Base-by-base conservation (phyloP, 2,797 vertebrate species). In the Aeoliscus strigatus region DNA sequence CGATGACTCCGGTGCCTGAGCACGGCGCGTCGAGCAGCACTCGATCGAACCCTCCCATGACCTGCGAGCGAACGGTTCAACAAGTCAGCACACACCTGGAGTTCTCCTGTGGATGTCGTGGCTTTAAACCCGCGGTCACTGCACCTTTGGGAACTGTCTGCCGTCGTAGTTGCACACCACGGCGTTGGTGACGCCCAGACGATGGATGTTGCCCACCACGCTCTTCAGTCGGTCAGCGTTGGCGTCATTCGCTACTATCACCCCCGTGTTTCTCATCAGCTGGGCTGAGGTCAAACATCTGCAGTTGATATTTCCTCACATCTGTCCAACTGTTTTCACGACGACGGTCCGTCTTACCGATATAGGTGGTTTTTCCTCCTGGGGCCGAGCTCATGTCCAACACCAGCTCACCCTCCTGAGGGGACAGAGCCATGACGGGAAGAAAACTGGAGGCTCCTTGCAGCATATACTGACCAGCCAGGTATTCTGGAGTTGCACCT, bases 321-420 rank as follows among this genome's bases (percentile, higher is more conserved):
- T n/a, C n/a, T n/a, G n/a, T n/a, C n/a, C n/a, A n/a, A n/a, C n/a
- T n/a, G n/a, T n/a, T n/a, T n/a, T n/a, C n/a, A n/a, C n/a, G n/a
- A n/a, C n/a, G n/a, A 16, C 13, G 33, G 12, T 2, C 8, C 2
- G 46, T 25, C 60, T 55, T 86, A 98, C 96, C 94, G 43, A 97
- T 92, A 83, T 98, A 98, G 29, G 91, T 94, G 52, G 96, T 98
- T 77, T 99, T 99, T 35, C 96, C 96, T 56, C 95, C 96, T 1
- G 96, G 96, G 43, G 96, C 96, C 34, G 91, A 90, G 66, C 95
- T 96, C 94, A 99, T 97, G 77, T 99, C 96, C 74, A 99, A 70
- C 62, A 99, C 87, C 0, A 87, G 76, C 73, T 99, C 96, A 0
- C 96, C 94, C 61, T 97, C 94, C 81, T 98, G 96, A 0, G 94